Percentiles rank a stretch among this genome's conserved stretches.
Conservation (phyloP, 2,888 invertebrate genomes). For the Hecatera dysodea region DNA sequence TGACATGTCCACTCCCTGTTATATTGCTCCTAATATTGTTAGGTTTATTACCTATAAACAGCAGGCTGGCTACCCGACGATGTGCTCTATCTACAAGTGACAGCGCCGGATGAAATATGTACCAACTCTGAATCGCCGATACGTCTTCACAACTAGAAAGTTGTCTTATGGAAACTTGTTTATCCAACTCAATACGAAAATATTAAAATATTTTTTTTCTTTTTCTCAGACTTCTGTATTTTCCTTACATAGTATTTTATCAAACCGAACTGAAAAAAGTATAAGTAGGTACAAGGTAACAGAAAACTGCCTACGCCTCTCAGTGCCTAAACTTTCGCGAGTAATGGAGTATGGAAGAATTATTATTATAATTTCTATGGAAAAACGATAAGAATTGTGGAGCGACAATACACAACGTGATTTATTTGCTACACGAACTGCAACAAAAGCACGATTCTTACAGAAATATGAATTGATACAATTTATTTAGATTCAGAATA, state of each 20-base stretch:
- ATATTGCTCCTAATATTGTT: conserved; percentile 47
- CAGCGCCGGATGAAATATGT: conserved; percentile 43
- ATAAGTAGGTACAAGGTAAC: conserved; percentile 52
- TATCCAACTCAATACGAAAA: conserved; percentile 46
- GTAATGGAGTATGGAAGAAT: conserved; percentile 82
- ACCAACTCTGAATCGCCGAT: conserved; percentile 31
- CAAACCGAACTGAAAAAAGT: conserved; percentile 45
- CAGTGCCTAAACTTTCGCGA: conserved; percentile 72
- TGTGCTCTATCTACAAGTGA: conserved; percentile 19
- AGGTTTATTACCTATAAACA: conserved; percentile 52
- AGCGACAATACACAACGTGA: conserved; percentile 66
- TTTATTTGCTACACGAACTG: conserved; percentile 68
- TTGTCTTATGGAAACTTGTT: conserved; percentile 50
- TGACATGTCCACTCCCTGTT: conserved; percentile 24
- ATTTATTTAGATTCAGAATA: conserved; percentile 46
- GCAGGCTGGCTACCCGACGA: conserved; percentile 18
- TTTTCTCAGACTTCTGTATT: conserved; percentile 47
- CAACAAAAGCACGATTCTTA: conserved; percentile 60
- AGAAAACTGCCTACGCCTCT: conserved; percentile 52
- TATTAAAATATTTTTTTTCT: conserved; percentile 48
- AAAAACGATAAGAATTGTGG: conserved; percentile 73
- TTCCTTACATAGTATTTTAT: conserved; percentile 40
- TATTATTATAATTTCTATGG: conserved; percentile 80
- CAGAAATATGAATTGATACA: conserved; percentile 26
- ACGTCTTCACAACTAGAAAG: conserved; percentile 34